Evolutionary conservation across 2,888 invertebrate species (phyloP).

Genomic region (Dichetophora obliterata): DNA sequence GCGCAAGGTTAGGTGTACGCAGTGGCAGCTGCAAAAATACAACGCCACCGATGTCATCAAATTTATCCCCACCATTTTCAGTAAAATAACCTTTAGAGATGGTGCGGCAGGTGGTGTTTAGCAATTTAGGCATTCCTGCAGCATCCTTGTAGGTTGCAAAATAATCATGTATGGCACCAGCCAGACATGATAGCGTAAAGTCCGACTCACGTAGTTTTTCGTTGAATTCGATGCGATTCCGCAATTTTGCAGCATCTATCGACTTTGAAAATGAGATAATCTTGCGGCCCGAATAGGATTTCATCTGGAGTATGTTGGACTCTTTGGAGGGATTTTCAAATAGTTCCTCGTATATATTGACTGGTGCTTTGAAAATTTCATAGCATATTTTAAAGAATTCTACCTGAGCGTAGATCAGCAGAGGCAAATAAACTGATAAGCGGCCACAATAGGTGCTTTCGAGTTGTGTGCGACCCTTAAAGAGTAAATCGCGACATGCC

Average conservation of each 20-base stretch:
- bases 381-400: conserved; percentile 63
- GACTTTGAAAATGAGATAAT: conserved; percentile 66
- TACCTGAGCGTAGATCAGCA: conserved; percentile 62
- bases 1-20: conserved; percentile 56
- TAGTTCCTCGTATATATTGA: conserved; percentile 66
- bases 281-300: conserved; percentile 68
- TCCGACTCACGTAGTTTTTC: conserved; percentile 63
- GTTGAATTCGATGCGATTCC: conserved; percentile 56
- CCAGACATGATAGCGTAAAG: conserved; percentile 63
- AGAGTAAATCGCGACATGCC: conserved; percentile 61
- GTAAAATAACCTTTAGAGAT: conserved; percentile 67
- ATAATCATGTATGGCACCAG: conserved; percentile 64
- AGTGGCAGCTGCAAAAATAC: conserved; percentile 66
- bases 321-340: conserved; percentile 63
- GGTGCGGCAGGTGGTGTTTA: conserved; percentile 66
- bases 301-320: conserved; percentile 64
- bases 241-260: conserved; percentile 64
- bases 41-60: conserved; percentile 65
- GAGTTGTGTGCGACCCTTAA: conserved; percentile 60
- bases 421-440: conserved; percentile 62
- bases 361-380: conserved; percentile 65
- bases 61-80: conserved; percentile 59
- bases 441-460: conserved; percentile 61
- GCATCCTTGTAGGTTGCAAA: conserved; percentile 56
- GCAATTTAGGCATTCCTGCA: conserved; percentile 56